A percentile compares a stretch with the other conserved stretches of the same genome.
phyloP scores from a whole-genome alignment of 2,888 invertebrate species.

The Himalopsyche japonica region DNA sequence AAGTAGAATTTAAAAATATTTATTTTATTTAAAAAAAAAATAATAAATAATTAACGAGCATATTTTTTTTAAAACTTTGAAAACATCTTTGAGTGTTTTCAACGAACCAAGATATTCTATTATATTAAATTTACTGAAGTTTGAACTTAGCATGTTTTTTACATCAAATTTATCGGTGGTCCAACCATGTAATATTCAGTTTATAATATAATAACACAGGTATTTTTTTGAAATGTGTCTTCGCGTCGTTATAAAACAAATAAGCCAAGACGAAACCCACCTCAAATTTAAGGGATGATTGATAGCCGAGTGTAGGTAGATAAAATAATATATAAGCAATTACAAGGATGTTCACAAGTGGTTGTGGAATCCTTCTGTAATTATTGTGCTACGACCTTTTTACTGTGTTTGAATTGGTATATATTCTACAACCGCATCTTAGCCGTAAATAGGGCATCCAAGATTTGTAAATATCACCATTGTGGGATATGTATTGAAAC shows the following conservation, averaged over 20 bases:
- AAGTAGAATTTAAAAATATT: too few species aligned
- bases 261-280: not conserved
- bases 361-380: slow-evolving; percentile 28
- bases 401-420: not conserved
- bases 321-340: slow-evolving; percentile 29
- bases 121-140: too few species aligned
- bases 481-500: not conserved
- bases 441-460: not conserved
- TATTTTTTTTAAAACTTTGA: too few species aligned
- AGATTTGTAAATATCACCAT: not conserved
- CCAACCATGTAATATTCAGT: not conserved
- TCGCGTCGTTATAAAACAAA: not conserved
- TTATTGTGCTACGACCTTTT: not conserved
- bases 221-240: not conserved
- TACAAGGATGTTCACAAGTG: slow-evolving; percentile 24
- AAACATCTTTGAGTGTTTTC: too few species aligned
- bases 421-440: not conserved
- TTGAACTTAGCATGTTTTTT: too few species aligned
- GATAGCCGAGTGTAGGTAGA: slow-evolving; percentile 14
- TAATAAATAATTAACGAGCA: too few species aligned
- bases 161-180: too few species aligned
- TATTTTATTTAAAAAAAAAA: too few species aligned
- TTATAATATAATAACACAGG: not conserved
- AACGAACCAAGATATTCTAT: too few species aligned
- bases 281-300: slow-evolving; percentile 14